Conservation (phyloP, 2,888 invertebrate species). For the Tetranychus piercei region DNA sequence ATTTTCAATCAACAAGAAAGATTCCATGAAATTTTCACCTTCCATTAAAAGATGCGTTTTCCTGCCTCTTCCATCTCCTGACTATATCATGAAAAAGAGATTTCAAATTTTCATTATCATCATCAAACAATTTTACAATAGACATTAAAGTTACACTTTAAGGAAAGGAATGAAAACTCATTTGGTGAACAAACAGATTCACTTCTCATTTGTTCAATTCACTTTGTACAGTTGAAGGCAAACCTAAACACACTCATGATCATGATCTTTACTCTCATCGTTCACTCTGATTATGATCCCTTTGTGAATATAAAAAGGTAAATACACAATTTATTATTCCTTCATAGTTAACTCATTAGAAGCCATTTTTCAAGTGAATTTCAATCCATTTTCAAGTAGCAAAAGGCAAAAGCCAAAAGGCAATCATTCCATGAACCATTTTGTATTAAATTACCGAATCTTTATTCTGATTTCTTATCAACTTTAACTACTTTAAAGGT, state of each 20-base stretch:
- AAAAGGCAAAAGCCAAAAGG: not conserved
- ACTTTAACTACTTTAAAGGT: not conserved
- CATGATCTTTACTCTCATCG: not conserved
- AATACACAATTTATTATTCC: not conserved
- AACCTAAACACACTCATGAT: not conserved
- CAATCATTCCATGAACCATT: not conserved
- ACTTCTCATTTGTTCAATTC: not conserved
- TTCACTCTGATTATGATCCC: not conserved
- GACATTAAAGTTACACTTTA: too few species aligned
- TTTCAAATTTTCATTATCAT: not conserved
- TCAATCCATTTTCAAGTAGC: not conserved
- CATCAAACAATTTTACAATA: not conserved
- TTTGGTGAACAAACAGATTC: too few species aligned
- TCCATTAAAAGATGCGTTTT: not conserved
- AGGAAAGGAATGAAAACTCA: too few species aligned
- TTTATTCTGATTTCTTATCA: not conserved
- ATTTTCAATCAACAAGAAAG: not conserved
- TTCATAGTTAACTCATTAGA: not conserved
- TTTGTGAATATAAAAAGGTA: not conserved
- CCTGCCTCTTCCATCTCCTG: too few species aligned
- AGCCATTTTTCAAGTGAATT: not conserved
- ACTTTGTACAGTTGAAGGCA: not conserved
- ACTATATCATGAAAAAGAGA: too few species aligned
- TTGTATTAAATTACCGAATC: not conserved
- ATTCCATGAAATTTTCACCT: not conserved